Base-by-base conservation (phyloP, 2,113 vertebrate species). In the Jacana jacana region DNA sequence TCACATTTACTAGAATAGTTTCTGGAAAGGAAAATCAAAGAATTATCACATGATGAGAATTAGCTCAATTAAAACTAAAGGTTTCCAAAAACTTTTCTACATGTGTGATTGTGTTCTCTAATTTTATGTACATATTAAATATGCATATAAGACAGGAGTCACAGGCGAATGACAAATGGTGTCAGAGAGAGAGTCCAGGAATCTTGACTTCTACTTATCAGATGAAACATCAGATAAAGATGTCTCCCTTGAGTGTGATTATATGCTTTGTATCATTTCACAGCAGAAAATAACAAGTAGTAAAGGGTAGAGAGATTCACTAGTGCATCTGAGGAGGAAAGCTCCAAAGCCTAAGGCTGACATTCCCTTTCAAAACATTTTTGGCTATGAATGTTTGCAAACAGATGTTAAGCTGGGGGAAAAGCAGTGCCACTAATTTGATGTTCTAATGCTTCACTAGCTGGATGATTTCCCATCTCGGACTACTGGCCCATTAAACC, bases 401-500 rank as follows among this genome's bases (percentile, higher is more conserved):
- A 81, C 80, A 96, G 93, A 94, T 96, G 84, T 94, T 81, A 83
- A 78, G 10, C 61, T 88, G 40, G 57, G 48, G 54, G 69, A 94
- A 48, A 65, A 84, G 73, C 22, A 86, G 12, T 90, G 58, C 57
- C 46, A 68, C 78, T 96, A 93, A 95, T 95, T 92, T 92, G 48
- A 83, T 94, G 79, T 83, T 65, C 79, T 96, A 81, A 4, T 95
- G 88, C 61, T 90, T 95, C 72, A 72, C 39, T 94, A 89, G 76
- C 69, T 96, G 69, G 69, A 92, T 94, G 68, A 96, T 95, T 97
- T 97, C 60, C 75, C 76, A 94, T 92, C 13, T 63, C 93, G 94
- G 88, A 95, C 86, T 86, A 91, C 39, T 88, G 78, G 93, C 28
- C 84, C 88, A 95, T 96, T 96, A 97, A 97, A 86, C 64, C 63